Evolutionary conservation across 2,113 vertebrate genomes (phyloP).

Genomic region (Sarotherodon lohbergeri): DNA sequence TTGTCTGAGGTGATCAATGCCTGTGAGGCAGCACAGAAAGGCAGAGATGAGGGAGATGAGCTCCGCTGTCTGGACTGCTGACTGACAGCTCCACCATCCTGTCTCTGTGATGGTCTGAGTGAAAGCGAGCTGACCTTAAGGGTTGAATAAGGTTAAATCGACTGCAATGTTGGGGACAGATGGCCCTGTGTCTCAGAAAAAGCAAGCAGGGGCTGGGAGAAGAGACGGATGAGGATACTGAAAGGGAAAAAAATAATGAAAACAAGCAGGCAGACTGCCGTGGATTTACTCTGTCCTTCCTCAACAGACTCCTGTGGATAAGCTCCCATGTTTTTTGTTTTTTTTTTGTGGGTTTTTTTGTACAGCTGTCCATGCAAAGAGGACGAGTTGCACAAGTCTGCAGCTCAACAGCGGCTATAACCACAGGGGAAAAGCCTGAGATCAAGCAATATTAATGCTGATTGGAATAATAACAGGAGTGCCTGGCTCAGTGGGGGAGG

Average conservation of each 20-base stretch:
- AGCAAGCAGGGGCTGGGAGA: background rate
- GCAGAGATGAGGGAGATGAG: constrained; percentile 14
- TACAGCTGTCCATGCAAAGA: constrained; percentile 8
- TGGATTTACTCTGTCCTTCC: constrained; percentile 18
- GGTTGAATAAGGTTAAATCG: constrained; percentile 16
- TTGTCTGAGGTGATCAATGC: constrained; percentile 36
- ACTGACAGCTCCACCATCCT: constrained; percentile 30
- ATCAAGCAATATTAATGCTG: background rate
- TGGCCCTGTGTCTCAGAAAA: background rate
- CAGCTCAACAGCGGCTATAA: background rate
- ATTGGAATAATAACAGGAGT: constrained; percentile 22
- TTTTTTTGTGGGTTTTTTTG: background rate
- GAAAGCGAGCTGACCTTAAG: background rate
- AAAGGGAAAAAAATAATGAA: constrained; percentile 15
- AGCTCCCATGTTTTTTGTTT: background rate
- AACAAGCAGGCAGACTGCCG: constrained; percentile 5
- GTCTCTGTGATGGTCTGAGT: background rate
- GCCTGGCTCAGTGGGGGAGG: constrained; percentile 5
- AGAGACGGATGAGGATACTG: background rate
- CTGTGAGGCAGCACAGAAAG: constrained; percentile 26
- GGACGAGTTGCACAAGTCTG: background rate
- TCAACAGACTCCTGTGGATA: background rate
- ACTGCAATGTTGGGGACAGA: constrained; percentile 1
- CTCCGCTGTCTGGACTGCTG: constrained; percentile 3
- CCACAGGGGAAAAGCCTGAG: background rate